phyloP scores from a whole-genome alignment of 2,888 invertebrate genomes.

The Rhagonycha lutea region DNA sequence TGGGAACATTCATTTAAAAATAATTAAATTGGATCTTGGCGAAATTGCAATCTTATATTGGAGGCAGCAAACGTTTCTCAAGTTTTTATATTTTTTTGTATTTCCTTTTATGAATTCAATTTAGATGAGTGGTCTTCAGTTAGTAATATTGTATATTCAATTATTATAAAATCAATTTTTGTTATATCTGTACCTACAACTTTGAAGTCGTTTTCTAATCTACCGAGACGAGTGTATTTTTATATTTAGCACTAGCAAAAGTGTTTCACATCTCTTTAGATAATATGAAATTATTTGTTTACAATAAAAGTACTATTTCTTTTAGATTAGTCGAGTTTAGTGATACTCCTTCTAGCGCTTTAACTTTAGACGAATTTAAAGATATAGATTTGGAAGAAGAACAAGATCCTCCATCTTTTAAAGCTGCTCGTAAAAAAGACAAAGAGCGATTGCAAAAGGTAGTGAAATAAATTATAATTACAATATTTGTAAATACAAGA shows the following conservation, averaged over 20 bases:
- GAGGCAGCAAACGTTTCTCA: not conserved
- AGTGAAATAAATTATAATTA: slow-evolving; percentile 13
- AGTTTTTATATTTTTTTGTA: not conserved
- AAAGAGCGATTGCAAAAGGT: slow-evolving; percentile 82
- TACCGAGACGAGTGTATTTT: not conserved
- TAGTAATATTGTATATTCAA: not conserved
- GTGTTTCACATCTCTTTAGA: not conserved
- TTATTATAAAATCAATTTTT: not conserved
- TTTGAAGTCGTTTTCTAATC: not conserved
- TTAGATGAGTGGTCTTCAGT: not conserved
- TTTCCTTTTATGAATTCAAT: not conserved
- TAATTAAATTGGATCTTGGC: not conserved
- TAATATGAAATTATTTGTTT: not conserved
- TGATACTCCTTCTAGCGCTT: slow-evolving; percentile 91
- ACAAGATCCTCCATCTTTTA: slow-evolving; percentile 95
- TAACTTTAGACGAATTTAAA: slow-evolving; percentile 97
- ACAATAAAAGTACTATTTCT: not conserved
- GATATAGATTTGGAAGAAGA: slow-evolving; percentile 95
- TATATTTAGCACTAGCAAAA: not conserved
- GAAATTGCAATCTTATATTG: not conserved
- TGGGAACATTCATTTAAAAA: not conserved
- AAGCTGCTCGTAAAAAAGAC: slow-evolving; percentile 86
- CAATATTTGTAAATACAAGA: too few species aligned
- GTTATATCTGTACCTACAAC: not conserved
- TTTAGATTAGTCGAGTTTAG: slow-evolving; percentile 87